Base-by-base conservation (phyloP, 2,797 vertebrate species). In the Simalia tracyae region DNA sequence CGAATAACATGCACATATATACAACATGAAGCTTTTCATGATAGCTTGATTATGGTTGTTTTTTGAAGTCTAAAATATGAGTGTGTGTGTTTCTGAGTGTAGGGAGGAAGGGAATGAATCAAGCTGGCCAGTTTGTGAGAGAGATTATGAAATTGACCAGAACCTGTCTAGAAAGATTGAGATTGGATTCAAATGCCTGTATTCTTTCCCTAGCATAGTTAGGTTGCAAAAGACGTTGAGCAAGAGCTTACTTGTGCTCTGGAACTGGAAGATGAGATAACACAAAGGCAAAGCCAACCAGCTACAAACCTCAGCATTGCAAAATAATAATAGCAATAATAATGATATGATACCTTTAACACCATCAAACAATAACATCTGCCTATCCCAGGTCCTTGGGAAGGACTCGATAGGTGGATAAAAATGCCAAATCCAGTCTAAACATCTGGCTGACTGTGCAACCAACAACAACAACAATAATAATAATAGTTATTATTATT, bases 1-100 rank as follows among this genome's bases (percentile, higher is more conserved):
- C 10, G 42, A 81, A 81, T 81, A 46, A 8, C 22, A 24, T 0
- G 0, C 9, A 81, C 4, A 0, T 0, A 0, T 46, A 0, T 81
- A 8, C 36, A 81, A 24, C 19, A 46, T 46, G 19, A 10, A 46
- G 72, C 9, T 81, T 54, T 54, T 81, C 42, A 24, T 76, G 42
- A 81, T 22, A 81, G 36, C 36, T 81, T 46, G 9, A 46, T 81
- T 81, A 81, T 24, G 19, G 9, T 46, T 81, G 72, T 46, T 24
- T 24, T 81, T 81, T 81, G 72, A 81, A 46, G 36, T 81, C 36
- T 81, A 81, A 81, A 42, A 46, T 8, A 81, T 46, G 19, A 46
- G 22, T 54, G 0, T 81, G 46, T 81, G 9, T 24, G 42, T 81
- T 81, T 81, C 19, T 46, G 31, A 46, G 36, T 24, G 24, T 81